A percentile compares a stretch with the other conserved stretches of the same genome.
These are phyloP conservation scores for Hemichromis elongatus DNA, from an alignment of 2,113 vertebrate genomes.

Conservation along the genomic window DNA sequence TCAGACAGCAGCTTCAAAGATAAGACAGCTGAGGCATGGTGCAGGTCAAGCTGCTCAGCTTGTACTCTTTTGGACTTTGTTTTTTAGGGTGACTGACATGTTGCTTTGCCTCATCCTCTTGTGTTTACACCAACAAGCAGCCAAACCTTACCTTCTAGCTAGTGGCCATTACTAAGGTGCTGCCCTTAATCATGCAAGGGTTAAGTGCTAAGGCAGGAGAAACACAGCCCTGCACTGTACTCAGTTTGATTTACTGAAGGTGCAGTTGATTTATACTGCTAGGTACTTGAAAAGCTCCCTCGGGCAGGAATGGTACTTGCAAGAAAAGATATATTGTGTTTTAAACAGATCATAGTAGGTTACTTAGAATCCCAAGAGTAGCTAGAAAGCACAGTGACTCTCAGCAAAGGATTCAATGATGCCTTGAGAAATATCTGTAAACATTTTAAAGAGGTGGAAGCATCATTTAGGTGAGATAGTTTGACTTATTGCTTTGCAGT, in stretches of 20 bases:
- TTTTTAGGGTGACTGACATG: neutral
- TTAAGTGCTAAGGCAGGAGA: conserved; percentile 17
- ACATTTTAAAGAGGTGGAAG: neutral
- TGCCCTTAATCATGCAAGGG: conserved; percentile 9
- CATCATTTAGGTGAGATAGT: neutral
- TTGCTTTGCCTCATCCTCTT: neutral
- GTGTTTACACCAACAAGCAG: neutral
- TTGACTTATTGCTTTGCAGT: neutral
- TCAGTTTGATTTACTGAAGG: conserved; percentile 22
- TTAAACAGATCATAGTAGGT: neutral
- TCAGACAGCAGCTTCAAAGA: neutral
- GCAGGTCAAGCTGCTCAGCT: neutral
- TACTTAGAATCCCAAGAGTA: neutral
- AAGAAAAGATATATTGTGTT: conserved; percentile 9
- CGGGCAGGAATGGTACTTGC: neutral
- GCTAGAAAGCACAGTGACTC: neutral
- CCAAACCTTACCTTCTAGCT: neutral
- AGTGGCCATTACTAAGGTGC: neutral
- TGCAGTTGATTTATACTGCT: conserved; percentile 22
- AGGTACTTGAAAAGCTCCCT: neutral
- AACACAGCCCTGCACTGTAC: neutral
- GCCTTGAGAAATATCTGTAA: neutral
- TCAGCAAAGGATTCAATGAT: neutral
- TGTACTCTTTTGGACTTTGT: neutral
- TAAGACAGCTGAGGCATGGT: neutral